Conservation (phyloP, 2,113 vertebrate genomes). For the Galemys pyrenaicus region DNA sequence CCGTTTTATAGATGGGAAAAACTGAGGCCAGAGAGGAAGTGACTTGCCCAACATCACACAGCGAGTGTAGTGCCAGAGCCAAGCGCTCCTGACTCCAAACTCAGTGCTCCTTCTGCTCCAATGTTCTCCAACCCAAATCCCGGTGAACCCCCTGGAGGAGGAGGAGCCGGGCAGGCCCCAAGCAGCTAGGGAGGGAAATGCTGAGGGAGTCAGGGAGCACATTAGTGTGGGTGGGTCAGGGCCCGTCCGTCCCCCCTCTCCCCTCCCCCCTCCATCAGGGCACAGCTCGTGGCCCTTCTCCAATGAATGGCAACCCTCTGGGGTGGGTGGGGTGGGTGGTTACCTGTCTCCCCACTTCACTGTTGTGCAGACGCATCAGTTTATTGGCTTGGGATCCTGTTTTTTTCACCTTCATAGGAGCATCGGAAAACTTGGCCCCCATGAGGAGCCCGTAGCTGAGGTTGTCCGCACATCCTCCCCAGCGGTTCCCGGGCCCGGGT, state of each 20-base stretch:
- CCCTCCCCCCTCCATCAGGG: not conserved
- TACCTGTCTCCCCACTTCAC: slow-evolving; percentile 99
- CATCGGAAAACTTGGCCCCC: slow-evolving; percentile 99
- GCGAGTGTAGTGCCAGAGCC: not conserved
- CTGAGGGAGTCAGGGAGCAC: not conserved
- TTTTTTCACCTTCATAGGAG: slow-evolving; percentile 99
- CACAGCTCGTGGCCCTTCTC: slow-evolving; percentile 42
- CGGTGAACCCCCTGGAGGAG: not conserved
- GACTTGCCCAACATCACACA: not conserved
- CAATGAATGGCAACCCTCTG: slow-evolving; percentile 70
- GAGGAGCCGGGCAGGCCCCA: slow-evolving; percentile 6
- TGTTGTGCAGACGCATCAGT: slow-evolving; percentile 99
- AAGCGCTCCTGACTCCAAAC: not conserved
- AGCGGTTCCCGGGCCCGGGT: slow-evolving; percentile 97
- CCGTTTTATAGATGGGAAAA: not conserved
- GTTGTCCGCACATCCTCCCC: slow-evolving; percentile 99
- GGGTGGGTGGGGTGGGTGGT: slow-evolving; percentile 81
- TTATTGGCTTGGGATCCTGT: slow-evolving; percentile 97
- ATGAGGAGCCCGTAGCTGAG: slow-evolving; percentile 96
- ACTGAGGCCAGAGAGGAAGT: not conserved
- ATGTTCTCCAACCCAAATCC: not conserved
- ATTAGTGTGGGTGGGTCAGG: not conserved
- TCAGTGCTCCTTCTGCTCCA: not conserved
- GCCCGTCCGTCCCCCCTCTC: not conserved
- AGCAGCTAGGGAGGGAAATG: not conserved